Base-by-base conservation (phyloP, 1,140 invertebrate species). In the Temnothorax curvispinosus region DNA sequence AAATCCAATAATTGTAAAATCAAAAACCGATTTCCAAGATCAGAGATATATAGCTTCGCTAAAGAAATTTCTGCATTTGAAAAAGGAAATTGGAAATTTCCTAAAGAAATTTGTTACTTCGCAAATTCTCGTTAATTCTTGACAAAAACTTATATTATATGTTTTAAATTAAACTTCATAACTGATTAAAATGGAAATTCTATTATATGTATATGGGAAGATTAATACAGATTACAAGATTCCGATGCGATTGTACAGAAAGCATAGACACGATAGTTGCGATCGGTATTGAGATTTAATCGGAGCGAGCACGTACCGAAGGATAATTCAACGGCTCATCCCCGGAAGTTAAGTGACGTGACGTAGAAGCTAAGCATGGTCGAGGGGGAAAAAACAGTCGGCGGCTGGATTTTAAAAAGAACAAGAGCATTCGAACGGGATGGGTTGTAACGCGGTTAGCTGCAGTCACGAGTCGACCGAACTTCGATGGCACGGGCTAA, bases 331-430 rank as follows among this genome's bases (percentile, higher is more conserved):
- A 87, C 67, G 41, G 85, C 80, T 77, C 89, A 81, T 87, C 69
- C 47, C 80, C 90, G 88, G 89, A 91, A 91, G 90, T 91, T 91
- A 89, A 91, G 72, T 91, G 90, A 91, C 90, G 90, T 91, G 87
- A 90, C 86, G 88, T 76, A 85, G 77, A 90, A 89, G 78, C 47
- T 47, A 90, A 89, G 71, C 88, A 74, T 21, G 78, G 32, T 58
- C 47, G 52, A 18, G 35, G 44, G 44, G 52, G 21, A 87, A 87
- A 76, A 86, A 88, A 87, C 80, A 44, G 21, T 77, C 44, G 5
- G 18, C 54, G 21, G 35, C 65, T 60, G 64, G 69, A 89, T 88
- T 89, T 89, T 89, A 82, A 89, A 90, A 81, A 65, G 64, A 78
- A 69, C 60, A 67, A 67, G 38, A 74, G 67, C 54, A 11, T 54